These are phyloP conservation scores for Sebastes miniatus DNA, from an alignment of 2,797 vertebrate species.

Conservation along the genomic window DNA sequence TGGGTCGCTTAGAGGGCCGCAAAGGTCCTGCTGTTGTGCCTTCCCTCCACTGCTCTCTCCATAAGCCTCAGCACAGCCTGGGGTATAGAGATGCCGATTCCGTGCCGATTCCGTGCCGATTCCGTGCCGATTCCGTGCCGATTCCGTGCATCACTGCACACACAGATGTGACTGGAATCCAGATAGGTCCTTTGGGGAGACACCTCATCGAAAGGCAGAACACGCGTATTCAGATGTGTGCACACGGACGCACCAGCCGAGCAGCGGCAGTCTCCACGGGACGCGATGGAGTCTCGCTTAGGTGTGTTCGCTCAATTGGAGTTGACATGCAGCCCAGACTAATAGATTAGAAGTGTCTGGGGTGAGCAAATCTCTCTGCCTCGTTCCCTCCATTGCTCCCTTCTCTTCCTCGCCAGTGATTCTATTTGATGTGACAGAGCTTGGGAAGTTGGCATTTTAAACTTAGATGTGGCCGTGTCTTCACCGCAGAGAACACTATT, in stretches of 20 bases:
- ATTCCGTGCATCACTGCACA: conserved; percentile 26
- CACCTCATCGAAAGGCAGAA: conserved; percentile 34
- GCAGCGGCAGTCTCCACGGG: not conserved
- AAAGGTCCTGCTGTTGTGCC: conserved; percentile 13
- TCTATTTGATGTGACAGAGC: conserved; percentile 38
- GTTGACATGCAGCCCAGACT: conserved; percentile 40
- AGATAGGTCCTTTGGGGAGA: conserved; percentile 15
- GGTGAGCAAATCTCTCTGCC: conserved; percentile 16
- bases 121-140: not conserved
- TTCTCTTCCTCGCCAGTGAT: conserved; percentile 18
- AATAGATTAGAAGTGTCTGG: conserved; percentile 40
- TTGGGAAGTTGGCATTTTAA: conserved; percentile 29
- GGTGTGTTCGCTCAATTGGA: conserved; percentile 42
- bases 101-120: not conserved
- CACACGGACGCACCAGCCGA: not conserved
- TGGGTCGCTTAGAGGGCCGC: not conserved
- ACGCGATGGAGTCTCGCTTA: conserved; percentile 10
- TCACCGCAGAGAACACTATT: not conserved
- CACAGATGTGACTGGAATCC: conserved; percentile 47
- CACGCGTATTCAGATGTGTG: conserved; percentile 22
- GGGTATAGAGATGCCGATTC: conserved; percentile 8
- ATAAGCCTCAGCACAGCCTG: not conserved
- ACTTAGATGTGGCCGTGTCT: not conserved
- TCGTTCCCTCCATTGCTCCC: conserved; percentile 12
- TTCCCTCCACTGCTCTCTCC: conserved; percentile 12